Evolutionary conservation across 2,888 invertebrate species (phyloP), one percentile per base, ranked within the genome.

Genomic region (Blastobasis lacticolella): DNA sequence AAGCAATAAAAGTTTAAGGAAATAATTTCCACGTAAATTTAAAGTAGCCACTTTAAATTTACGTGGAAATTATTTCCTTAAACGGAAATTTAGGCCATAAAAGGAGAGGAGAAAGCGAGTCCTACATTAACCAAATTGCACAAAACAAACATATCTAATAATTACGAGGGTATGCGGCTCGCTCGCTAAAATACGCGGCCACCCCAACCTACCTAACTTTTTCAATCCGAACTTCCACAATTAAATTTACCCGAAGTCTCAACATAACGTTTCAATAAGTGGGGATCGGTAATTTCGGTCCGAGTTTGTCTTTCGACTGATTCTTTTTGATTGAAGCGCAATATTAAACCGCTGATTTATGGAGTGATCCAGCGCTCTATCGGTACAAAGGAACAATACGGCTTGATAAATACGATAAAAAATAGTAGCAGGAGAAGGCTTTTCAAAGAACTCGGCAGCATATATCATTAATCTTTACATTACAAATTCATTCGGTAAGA

Each of bases 161-260:
- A 82, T 81, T 80, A 79, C 70, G 73, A 70, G 64, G 67, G 67
- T 68, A 61, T 73, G 67, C 75, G 75, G 74, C 80, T 69, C 70
- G 74, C 80, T 69, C 70, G 74, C 70, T 66, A 71, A 82, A 81
- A 81, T 82, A 83, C 77, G 77, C 75, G 77, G 76, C 81, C 78
- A 72, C 72, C 37, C 6, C 45, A 5, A 5, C 6, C 10, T 36
- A 9, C 69, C 63, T 77, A 86, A 86, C 86, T 86, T 86, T 86
- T 86, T 86, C 83, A 86, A 86, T 86, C 80, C 75, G 71, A 86
- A 86, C 85, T 86, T 85, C 73, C 73, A 80, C 84, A 86, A 86
- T 85, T 85, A 84, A 84, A 84, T 86, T 81, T 81, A 79, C 75
- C 77, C 70, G 66, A 74, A 75, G 78, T 75, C 73, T 72, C 70